phyloP scores from a whole-genome alignment of 2,113 vertebrate species.

The Hymenochirus boettgeri region DNA sequence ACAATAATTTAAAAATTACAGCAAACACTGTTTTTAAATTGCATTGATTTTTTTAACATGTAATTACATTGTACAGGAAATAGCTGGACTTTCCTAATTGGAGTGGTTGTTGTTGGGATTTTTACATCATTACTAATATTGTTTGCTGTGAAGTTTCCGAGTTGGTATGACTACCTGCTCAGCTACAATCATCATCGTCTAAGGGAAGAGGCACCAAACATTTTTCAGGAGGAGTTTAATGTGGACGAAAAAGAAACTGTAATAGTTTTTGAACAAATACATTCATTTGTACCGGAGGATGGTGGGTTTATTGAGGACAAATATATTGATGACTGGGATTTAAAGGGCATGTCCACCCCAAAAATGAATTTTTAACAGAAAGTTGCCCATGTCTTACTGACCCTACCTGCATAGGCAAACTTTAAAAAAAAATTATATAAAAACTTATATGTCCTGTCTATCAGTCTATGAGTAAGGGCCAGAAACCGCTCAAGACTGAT shows the following conservation, averaged over 20 bases:
- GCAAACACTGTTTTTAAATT: no score
- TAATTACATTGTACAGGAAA: conserved; percentile 52
- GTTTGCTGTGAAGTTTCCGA: conserved; percentile 73
- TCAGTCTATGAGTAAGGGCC: no score
- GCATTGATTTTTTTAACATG: no score
- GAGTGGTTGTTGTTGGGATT: conserved; percentile 65
- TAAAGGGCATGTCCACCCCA: no score
- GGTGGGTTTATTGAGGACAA: conserved; percentile 86
- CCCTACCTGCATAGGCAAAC: neutral
- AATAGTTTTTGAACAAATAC: conserved; percentile 58
- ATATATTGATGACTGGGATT: conserved; percentile 67
- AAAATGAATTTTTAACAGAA: no score
- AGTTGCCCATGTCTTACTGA: neutral
- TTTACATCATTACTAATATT: conserved; percentile 68
- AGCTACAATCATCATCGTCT: conserved; percentile 78
- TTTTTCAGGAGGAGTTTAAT: conserved; percentile 55
- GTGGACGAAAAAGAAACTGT: conserved; percentile 50
- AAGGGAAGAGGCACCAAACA: conserved; percentile 59
- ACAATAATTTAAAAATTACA: no score
- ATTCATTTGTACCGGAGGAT: conserved; percentile 58
- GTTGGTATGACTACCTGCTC: conserved; percentile 73
- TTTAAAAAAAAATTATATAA: neutral
- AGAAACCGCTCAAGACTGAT: no score
- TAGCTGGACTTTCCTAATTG: conserved; percentile 76
- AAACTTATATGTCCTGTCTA: no score